These are phyloP conservation scores for Coptodon bakossiorum DNA, from an alignment of 2,113 vertebrate species.

Conservation along the genomic window DNA sequence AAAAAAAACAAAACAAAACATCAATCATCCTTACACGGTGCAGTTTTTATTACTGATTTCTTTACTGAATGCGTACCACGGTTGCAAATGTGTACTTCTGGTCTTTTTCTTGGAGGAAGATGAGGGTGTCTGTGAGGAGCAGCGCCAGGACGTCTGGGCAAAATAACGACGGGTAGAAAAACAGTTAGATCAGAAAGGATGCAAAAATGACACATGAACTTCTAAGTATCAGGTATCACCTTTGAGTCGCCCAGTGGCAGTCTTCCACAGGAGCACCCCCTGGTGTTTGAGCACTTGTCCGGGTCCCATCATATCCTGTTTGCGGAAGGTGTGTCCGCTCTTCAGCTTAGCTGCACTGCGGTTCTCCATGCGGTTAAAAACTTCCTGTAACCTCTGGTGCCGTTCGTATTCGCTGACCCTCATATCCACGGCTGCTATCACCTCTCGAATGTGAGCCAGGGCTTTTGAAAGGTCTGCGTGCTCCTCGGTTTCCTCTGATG, in stretches of 20 bases:
- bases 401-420: slow-evolving; percentile 87
- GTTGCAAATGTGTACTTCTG: slow-evolving; percentile 90
- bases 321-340: slow-evolving; percentile 84
- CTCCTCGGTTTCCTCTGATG: slow-evolving; percentile 82
- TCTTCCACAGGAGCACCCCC: slow-evolving; percentile 92
- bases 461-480: slow-evolving; percentile 80
- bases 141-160: slow-evolving; percentile 82
- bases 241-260: slow-evolving; percentile 93
- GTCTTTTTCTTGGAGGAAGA: slow-evolving; percentile 94
- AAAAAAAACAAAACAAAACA: neutral
- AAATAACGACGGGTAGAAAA: neutral
- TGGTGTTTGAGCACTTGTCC: slow-evolving; percentile 80
- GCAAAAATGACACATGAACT: neutral
- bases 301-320: slow-evolving; percentile 81
- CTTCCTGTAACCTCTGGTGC: slow-evolving; percentile 83
- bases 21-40: neutral
- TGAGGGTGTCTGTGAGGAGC: slow-evolving; percentile 82
- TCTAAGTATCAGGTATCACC: slow-evolving; percentile 55
- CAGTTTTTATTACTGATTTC: neutral
- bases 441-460: slow-evolving; percentile 81
- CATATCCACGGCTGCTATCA: slow-evolving; percentile 84
- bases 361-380: slow-evolving; percentile 87
- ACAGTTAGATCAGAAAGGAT: neutral
- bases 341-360: slow-evolving; percentile 88
- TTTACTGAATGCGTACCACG: slow-evolving; percentile 75